A percentile compares a stretch with the other conserved stretches of the same genome.
These are phyloP conservation scores for Lasioglossum marginatum DNA, from an alignment of 2,888 invertebrate species.

Conservation along the genomic window DNA sequence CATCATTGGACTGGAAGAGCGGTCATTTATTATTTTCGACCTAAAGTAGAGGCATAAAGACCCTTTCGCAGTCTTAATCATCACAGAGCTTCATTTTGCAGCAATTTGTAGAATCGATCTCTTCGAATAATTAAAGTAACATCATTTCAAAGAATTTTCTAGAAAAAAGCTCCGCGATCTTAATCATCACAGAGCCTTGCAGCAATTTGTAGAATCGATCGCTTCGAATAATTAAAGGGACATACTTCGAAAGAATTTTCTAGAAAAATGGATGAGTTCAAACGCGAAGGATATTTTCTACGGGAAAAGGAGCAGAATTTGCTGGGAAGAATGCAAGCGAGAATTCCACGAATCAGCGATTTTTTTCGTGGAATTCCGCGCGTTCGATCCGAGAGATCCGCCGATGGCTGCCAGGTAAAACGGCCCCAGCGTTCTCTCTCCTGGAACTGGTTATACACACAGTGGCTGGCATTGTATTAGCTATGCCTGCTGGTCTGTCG, in stretches of 20 bases:
- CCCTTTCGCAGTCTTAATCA: too few species aligned
- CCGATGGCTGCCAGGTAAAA: neutral
- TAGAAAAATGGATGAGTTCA: neutral
- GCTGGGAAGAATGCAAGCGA: neutral
- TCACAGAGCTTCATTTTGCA: too few species aligned
- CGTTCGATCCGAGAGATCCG: neutral
- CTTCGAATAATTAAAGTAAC: too few species aligned
- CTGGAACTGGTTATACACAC: conserved; percentile 31
- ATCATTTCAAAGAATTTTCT: neutral
- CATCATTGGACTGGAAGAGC: neutral
- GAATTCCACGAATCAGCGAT: neutral
- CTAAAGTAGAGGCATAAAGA: too few species aligned
- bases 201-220: too few species aligned
- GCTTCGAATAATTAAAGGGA: too few species aligned
- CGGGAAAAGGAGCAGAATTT: neutral
- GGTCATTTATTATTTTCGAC: too few species aligned
- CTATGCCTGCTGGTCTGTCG: neutral
- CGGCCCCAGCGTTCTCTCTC: conserved; percentile 32
- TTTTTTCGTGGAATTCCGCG: neutral
- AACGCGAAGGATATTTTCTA: neutral
- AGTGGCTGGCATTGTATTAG: conserved; percentile 24
- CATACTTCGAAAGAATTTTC: neutral
- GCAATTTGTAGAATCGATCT: too few species aligned
- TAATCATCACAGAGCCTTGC: too few species aligned
- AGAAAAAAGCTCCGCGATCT: too few species aligned